Evolutionary conservation across 2,888 invertebrate genomes (phyloP).

Genomic region (Conistra vaccinii): DNA sequence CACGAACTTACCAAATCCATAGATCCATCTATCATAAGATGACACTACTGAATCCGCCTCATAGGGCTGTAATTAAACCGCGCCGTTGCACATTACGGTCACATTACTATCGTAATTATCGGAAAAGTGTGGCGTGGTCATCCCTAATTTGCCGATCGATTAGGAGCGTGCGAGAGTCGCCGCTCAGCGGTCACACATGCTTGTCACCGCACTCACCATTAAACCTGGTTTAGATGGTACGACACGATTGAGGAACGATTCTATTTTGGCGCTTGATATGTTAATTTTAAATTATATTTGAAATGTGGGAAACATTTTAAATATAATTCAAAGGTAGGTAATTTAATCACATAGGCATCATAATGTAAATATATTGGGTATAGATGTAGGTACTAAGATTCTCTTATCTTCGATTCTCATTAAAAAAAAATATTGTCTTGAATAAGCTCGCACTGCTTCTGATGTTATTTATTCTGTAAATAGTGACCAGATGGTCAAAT

Average conservation of each 20-base stretch:
- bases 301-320: too few relatives aligned
- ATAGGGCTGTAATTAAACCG: conserved; percentile 57
- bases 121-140: conserved; percentile 79
- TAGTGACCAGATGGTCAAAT: too few relatives aligned
- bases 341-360: too few relatives aligned
- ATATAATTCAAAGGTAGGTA: too few relatives aligned
- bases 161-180: conserved; percentile 87
- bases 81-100: conserved; percentile 69
- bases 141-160: conserved; percentile 87
- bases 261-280: neutral
- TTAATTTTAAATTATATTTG: too few relatives aligned
- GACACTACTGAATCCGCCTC: conserved; percentile 5
- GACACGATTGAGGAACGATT: conserved; percentile 61
- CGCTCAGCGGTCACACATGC: conserved; percentile 74
- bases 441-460: too few relatives aligned
- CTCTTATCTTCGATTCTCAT: too few relatives aligned
- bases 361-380: too few relatives aligned
- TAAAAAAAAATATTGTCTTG: too few relatives aligned
- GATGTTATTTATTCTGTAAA: too few relatives aligned
- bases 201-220: conserved; percentile 67
- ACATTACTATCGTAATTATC: conserved; percentile 82
- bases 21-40: neutral
- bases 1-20: neutral
- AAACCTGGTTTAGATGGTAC: conserved; percentile 73
- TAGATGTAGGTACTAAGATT: too few relatives aligned